These are phyloP conservation scores for Lasioglossum vierecki DNA, from an alignment of 2,888 invertebrate species.

Conservation along the genomic window DNA sequence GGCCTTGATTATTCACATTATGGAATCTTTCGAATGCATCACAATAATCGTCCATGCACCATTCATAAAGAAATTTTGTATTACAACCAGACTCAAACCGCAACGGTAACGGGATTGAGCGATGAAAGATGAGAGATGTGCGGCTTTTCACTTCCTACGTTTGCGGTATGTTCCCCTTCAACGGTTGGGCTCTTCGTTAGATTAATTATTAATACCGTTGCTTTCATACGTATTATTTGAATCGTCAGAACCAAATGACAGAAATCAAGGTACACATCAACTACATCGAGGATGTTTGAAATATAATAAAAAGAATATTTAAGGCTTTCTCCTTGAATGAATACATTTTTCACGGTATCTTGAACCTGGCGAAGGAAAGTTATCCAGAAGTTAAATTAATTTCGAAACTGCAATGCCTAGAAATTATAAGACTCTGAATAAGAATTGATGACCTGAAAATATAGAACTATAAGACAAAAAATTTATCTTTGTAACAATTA, in stretches of 20 bases:
- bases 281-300: not conserved
- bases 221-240: not conserved
- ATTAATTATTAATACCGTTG: not conserved
- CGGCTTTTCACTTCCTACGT: not conserved
- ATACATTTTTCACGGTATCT: not conserved
- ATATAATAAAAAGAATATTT: not conserved
- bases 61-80: slow-evolving; percentile 1
- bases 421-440: not conserved
- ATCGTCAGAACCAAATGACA: not conserved
- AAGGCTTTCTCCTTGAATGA: not conserved
- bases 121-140: not conserved
- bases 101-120: not conserved
- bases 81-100: not conserved
- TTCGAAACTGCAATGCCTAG: not conserved
- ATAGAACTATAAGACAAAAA: too few species aligned
- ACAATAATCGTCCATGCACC: not conserved
- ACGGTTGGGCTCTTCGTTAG: not conserved
- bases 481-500: too few species aligned
- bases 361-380: not conserved
- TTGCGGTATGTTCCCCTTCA: not conserved
- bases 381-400: not conserved
- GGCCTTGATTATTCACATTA: not conserved
- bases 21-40: not conserved
- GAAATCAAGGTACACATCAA: too few species aligned
- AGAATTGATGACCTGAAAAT: too few species aligned